Base-by-base conservation (phyloP, 2,797 vertebrate genomes). In the Acanthurus leucopareius region DNA sequence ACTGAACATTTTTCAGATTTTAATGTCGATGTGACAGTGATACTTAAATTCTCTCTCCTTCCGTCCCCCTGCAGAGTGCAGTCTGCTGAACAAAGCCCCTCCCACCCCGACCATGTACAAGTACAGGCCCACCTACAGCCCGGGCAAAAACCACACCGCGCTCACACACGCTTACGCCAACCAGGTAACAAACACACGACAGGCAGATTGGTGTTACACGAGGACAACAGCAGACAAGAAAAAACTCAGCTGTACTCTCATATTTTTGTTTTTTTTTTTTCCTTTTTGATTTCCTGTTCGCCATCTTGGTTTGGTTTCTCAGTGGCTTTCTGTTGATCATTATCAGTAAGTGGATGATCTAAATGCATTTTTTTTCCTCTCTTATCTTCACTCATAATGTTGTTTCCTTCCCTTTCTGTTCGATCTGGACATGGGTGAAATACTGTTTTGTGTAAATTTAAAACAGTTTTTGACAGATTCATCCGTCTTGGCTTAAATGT, bases 81-180 rank as follows among this genome's bases (percentile, higher is more conserved):
- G 94, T 88, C 92, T 98, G 72, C 89, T 99, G 69, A 94, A 93
- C 89, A 97, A 99, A 91, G 96, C 97, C 85, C 97, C 98, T 13
- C 97, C 97, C 1, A 99, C 97, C 0, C 97, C 98, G 60, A 98
- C 97, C 71, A 99, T 99, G 98, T 99, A 98, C 93, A 98, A 97
- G 88, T 99, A 97, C 90, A 95, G 97, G 77, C 97, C 97, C 0
- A 95, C 95, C 63, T 98, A 97, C 92, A 98, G 95, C 85, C 96
- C 94, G 19, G 96, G 94, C 87, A 97, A 97, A 81, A 97, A 97
- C 91, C 97, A 97, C 85, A 96, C 96, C 0, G 94, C 94, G 2
- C 94, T 96, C 59, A 95, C 95, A n/a, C 94, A 96, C 0, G 95
- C 95, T 67, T 96, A 96, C n/a, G 95, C 95, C 79, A 96, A 94